Conservation (phyloP, 2,113 vertebrate species). For the Scolopax mira region DNA sequence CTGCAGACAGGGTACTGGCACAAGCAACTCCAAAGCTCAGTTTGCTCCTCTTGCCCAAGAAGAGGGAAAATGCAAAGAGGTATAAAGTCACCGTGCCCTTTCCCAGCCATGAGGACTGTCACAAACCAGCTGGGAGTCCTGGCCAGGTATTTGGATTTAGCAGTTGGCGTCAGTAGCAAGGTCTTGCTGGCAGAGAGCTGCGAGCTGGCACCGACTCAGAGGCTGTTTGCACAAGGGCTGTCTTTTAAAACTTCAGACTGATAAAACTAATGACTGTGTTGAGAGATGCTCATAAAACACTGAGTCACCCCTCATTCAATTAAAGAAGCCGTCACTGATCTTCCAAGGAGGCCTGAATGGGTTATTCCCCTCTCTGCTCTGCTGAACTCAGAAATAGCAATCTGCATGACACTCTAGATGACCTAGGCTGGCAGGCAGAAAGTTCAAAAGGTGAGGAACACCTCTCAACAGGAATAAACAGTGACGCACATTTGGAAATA, state of each 20-base stretch:
- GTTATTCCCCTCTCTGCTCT: not conserved
- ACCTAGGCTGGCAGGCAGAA: not conserved
- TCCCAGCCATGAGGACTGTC: not conserved
- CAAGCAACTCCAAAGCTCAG: not conserved
- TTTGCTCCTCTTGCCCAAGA: not conserved
- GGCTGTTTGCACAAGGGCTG: conserved; percentile 18
- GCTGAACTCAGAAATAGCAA: not conserved
- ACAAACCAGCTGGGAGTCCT: not conserved
- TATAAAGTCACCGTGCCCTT: not conserved
- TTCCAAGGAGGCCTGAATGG: not conserved
- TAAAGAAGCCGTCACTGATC: not conserved
- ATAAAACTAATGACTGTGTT: conserved; percentile 46
- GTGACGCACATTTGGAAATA: conserved; percentile 11
- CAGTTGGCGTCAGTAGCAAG: fast-evolving
- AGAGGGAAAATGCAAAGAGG: not conserved
- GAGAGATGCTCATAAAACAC: conserved; percentile 39
- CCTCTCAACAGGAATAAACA: conserved; percentile 28
- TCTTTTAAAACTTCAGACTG: conserved; percentile 53
- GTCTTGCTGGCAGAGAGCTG: not conserved
- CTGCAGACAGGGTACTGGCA: not conserved
- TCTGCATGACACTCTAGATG: not conserved
- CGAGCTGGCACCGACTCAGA: not conserved
- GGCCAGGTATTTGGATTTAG: not conserved
- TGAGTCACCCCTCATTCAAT: not conserved
- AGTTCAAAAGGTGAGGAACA: conserved; percentile 42